These are phyloP conservation scores for Myopa tessellatipennis DNA, from an alignment of 2,888 invertebrate genomes.

Conservation along the genomic window DNA sequence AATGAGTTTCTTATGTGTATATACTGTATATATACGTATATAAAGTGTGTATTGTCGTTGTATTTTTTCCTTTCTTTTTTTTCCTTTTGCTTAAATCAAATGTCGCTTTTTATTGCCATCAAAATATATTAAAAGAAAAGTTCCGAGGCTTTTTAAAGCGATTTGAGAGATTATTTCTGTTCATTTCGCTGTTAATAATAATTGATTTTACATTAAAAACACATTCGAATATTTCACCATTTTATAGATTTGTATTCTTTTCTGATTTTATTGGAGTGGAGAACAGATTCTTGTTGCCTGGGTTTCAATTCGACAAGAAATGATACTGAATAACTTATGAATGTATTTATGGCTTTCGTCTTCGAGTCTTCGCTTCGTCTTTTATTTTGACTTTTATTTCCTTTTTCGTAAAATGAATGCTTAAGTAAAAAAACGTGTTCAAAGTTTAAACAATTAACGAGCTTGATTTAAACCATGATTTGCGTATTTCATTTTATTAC, in stretches of 20 bases:
- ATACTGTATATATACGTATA: no score
- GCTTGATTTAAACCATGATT: not conserved
- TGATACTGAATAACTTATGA: no score
- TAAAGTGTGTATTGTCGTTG: conserved; percentile 34
- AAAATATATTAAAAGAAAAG: conserved; percentile 9
- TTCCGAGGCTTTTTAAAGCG: conserved; percentile 1
- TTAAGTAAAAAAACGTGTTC: no score
- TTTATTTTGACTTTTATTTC: not conserved
- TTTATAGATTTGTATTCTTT: conserved; percentile 10
- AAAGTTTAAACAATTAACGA: not conserved
- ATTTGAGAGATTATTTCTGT: conserved; percentile 7
- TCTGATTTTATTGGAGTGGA: no score
- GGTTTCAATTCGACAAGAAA: no score
- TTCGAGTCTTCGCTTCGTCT: not conserved
- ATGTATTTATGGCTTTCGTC: not conserved
- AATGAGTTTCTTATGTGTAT: conserved; percentile 6
- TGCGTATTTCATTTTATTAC: not conserved
- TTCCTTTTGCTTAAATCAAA: conserved; percentile 6
- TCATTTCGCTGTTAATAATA: conserved; percentile 29
- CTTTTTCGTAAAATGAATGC: not conserved
- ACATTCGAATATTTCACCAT: conserved; percentile 31
- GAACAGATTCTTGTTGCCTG: no score
- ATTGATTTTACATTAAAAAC: conserved; percentile 58
- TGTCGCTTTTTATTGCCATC: conserved; percentile 30
- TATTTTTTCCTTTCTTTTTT: conserved; percentile 31